Evolutionary conservation across 2,113 vertebrate genomes (phyloP).

Genomic region (Larimichthys crocea): DNA sequence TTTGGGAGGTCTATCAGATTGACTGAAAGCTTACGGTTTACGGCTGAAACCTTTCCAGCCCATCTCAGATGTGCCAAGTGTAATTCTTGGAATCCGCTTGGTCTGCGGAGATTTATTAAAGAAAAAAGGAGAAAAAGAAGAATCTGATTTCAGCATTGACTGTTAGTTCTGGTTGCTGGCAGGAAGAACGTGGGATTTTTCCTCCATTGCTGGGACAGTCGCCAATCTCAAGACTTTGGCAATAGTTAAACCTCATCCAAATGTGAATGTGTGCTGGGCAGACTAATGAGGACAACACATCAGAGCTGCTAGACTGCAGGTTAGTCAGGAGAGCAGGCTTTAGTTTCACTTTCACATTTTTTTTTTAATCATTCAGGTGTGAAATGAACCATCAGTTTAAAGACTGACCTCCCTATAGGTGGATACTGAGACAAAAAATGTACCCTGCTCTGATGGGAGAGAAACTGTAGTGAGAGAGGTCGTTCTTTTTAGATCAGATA

Average conservation of each 20-base stretch:
- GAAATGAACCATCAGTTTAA: background rate
- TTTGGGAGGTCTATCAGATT: conserved; percentile 33
- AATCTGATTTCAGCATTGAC: conserved; percentile 28
- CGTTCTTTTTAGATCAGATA: too few relatives aligned
- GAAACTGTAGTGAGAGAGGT: too few relatives aligned
- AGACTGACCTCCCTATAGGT: background rate
- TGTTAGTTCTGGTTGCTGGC: conserved; percentile 25
- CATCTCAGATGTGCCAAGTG: conserved; percentile 36
- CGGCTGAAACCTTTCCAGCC: conserved; percentile 48
- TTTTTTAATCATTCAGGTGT: background rate
- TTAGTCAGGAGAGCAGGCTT: background rate
- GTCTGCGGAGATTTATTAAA: conserved; percentile 49
- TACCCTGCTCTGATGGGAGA: background rate
- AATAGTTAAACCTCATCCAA: conserved; percentile 3
- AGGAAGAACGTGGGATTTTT: conserved; percentile 26
- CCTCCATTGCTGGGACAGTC: conserved; percentile 11
- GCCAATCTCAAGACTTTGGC: conserved; percentile 27
- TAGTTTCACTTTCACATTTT: background rate
- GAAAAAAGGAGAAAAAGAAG: background rate
- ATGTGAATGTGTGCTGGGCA: conserved; percentile 16
- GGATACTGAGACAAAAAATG: background rate
- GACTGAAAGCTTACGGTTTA: conserved; percentile 51
- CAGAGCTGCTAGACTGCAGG: background rate
- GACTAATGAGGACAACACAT: conserved; percentile 25
- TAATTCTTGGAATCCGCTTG: conserved; percentile 53